phyloP scores from a whole-genome alignment of 1,140 invertebrate genomes.

The Whitmania pigra region DNA sequence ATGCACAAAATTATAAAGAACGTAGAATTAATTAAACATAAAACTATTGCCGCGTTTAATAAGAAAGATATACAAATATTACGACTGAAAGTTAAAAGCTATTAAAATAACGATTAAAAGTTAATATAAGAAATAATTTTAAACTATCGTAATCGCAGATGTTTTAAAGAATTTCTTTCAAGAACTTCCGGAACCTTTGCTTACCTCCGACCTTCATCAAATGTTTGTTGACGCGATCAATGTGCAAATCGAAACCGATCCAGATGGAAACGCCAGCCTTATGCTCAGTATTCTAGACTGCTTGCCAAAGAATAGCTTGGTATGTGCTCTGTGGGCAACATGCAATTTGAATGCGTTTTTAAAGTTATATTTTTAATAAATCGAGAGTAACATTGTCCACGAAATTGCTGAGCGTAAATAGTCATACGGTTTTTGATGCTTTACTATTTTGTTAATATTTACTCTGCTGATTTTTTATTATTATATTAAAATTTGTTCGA shows the following conservation, averaged over 20 bases:
- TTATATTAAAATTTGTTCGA: no score
- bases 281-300: conserved; percentile 98
- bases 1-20: no score
- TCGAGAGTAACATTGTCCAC: neutral
- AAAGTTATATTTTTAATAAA: neutral
- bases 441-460: neutral
- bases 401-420: no score
- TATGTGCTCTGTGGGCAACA: conserved; percentile 44
- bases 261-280: conserved; percentile 89
- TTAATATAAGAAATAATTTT: neutral
- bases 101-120: neutral
- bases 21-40: neutral
- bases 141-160: conserved; percentile 42
- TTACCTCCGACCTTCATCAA: conserved; percentile 93
- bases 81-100: neutral
- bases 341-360: neutral
- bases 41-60: neutral
- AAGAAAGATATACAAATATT: neutral
- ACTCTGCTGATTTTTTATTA: neutral
- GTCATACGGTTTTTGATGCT: no score
- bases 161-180: conserved; percentile 91
- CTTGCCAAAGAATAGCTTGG: conserved; percentile 82
- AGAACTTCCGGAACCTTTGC: conserved; percentile 90
- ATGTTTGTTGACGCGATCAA: conserved; percentile 93
- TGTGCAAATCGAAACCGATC: conserved; percentile 87